Conservation (phyloP, 1,140 invertebrate species). For the Carcinoscorpius rotundicauda region DNA sequence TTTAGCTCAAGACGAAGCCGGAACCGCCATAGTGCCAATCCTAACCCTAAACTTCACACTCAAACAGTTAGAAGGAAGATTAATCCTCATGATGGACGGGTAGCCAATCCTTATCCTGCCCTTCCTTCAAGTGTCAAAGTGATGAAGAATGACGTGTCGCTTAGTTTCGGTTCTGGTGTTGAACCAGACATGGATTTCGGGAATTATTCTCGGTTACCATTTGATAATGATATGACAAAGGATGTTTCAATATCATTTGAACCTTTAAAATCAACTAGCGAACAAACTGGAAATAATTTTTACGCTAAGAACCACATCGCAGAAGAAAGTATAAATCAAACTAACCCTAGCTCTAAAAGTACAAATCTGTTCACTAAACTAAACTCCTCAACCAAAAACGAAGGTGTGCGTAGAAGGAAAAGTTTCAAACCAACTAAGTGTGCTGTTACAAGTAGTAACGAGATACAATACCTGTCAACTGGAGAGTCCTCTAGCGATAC, state of each 20-base stretch:
- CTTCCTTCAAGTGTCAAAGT: conserved; percentile 38
- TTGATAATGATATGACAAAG: too few relatives aligned
- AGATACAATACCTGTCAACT: conserved; percentile 20
- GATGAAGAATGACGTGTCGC: not conserved
- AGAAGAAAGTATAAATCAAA: too few relatives aligned
- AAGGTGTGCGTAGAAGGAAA: conserved; percentile 59
- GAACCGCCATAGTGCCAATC: conserved; percentile 94
- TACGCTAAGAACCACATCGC: too few relatives aligned
- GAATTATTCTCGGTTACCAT: too few relatives aligned
- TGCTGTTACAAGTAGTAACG: conserved; percentile 29
- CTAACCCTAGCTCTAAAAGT: conserved; percentile 31
- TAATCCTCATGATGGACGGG: conserved; percentile 80
- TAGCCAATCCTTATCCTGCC: conserved; percentile 66
- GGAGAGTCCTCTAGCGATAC: conserved; percentile 25
- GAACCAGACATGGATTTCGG: too few relatives aligned
- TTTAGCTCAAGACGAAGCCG: conserved; percentile 91
- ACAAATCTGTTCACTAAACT: conserved; percentile 31
- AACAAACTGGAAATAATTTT: too few relatives aligned
- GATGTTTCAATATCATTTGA: too few relatives aligned
- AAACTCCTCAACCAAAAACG: conserved; percentile 18
- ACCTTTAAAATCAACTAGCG: too few relatives aligned
- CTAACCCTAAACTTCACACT: conserved; percentile 95
- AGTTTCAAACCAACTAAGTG: conserved; percentile 80
- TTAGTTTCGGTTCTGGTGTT: too few relatives aligned
- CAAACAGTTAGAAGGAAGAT: conserved; percentile 84